Base-by-base conservation (phyloP, 2,113 vertebrate species). In the Leptocoma aspasia region DNA sequence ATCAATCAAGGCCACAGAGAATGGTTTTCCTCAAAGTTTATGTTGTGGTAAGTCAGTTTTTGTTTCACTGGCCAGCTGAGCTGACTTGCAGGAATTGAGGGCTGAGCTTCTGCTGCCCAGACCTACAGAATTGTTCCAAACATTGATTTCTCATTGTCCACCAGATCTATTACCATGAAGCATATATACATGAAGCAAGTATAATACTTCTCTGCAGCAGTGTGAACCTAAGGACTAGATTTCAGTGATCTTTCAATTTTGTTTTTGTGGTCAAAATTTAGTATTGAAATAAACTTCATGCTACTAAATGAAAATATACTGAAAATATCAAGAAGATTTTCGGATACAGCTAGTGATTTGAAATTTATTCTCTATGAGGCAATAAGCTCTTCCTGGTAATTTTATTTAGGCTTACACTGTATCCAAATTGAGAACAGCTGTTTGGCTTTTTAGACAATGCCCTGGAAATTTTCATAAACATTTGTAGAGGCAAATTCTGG, bases 401-500 rank as follows among this genome's bases (percentile, higher is more conserved):
- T 82, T 85, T 92, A 69, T 95, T 90, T 90, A 90, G 61, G 26
- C 13, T 69, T 45, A 68, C n/a, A 56, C 8, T 45, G 30, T 53
- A 64, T 56, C 85, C 71, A 71, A 92, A 93, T 56, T 84, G 45
- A 44, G 26, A 95, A 61, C 68, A 90, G 54, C 27, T 94, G 68
- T 92, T 84, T 64, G 63, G 20, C n/a, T 93, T 57, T 85, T 80
- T 57, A 91, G 42, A 68, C 23, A 73, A 72, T 79, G 39, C 39
- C 33, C 18, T 87, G 57, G 73, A 92, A 95, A 87, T 69, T 89
- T 80, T 96, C n/a, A 31, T 80, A 81, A 94, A 61, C 33, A 50
- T 27, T 95, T 82, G 73, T 80, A 28, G 33, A 96, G 23, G 75
- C 54, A 92, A 92, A 83, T 90, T 88, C 87, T 82, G 69, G 72